These are phyloP conservation scores for Simalia tracyae DNA, from an alignment of 2,797 vertebrate genomes.

Conservation along the genomic window DNA sequence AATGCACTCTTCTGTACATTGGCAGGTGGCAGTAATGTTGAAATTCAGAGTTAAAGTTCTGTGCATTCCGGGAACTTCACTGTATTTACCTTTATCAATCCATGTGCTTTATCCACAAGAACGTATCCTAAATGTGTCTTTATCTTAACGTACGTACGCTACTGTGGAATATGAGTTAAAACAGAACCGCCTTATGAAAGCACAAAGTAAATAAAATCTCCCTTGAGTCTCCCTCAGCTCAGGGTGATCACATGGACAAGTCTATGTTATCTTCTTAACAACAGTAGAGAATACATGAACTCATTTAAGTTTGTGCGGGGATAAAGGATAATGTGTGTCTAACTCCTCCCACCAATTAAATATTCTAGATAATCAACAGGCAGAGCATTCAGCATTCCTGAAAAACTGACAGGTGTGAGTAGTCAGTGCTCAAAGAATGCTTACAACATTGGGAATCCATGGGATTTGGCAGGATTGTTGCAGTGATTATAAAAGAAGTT, in stretches of 20 bases:
- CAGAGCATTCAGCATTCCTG: neutral
- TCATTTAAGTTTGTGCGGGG: neutral
- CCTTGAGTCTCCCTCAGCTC: neutral
- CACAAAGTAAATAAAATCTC: neutral
- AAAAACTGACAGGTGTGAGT: neutral
- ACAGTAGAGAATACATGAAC: neutral
- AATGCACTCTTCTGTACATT: slow-evolving; percentile 13
- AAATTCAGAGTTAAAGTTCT: slow-evolving; percentile 1
- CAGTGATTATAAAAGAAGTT: neutral
- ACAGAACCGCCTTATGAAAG: neutral
- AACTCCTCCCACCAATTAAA: neutral
- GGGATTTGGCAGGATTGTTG: neutral
- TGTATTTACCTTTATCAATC: neutral
- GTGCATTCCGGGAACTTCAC: neutral
- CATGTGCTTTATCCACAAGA: neutral
- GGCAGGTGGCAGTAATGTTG: neutral
- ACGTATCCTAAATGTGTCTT: neutral
- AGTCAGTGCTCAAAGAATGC: neutral
- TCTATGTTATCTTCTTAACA: neutral
- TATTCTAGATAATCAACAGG: neutral
- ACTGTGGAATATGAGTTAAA: neutral
- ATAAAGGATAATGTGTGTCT: neutral
- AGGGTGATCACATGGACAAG: neutral
- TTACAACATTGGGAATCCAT: neutral
- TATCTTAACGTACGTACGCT: neutral